These are phyloP conservation scores for Microplitis deprimator DNA, from an alignment of 2,888 invertebrate genomes.

Conservation along the genomic window DNA sequence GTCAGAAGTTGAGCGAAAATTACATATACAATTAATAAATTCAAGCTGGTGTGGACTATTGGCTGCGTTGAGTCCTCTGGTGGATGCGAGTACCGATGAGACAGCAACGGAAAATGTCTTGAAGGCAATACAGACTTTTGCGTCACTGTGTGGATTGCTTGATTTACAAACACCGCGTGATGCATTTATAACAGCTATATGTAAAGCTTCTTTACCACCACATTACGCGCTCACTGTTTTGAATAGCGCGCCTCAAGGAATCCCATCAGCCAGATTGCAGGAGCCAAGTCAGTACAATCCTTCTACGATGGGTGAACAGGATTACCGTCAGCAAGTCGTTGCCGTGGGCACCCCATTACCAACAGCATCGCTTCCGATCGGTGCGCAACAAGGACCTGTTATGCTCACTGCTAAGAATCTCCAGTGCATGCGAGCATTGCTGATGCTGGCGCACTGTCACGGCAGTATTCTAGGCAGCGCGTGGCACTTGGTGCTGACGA, in stretches of 20 bases:
- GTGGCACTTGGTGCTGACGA: constrained; percentile 96
- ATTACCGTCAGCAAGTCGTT: constrained; percentile 94
- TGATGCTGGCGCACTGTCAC: constrained; percentile 91
- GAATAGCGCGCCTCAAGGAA: constrained; percentile 76
- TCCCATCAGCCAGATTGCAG: constrained; percentile 66
- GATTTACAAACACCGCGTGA: constrained; percentile 86
- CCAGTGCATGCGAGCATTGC: constrained; percentile 93
- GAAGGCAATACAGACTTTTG: constrained; percentile 91
- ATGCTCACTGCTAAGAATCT: constrained; percentile 98
- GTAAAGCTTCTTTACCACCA: constrained; percentile 96
- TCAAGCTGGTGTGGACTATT: constrained; percentile 97
- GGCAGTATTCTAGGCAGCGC: constrained; percentile 93
- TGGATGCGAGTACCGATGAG: constrained; percentile 96
- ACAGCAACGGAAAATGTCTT: constrained; percentile 91
- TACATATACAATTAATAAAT: constrained; percentile 85
- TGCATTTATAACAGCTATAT: constrained; percentile 94
- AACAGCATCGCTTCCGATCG: constrained; percentile 83
- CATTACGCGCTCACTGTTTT: constrained; percentile 94
- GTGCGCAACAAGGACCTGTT: constrained; percentile 87
- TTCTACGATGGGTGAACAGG: constrained; percentile 76
- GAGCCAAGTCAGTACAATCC: constrained; percentile 65
- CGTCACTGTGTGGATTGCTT: constrained; percentile 90
- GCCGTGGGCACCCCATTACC: constrained; percentile 97
- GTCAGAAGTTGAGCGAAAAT: constrained; percentile 70
- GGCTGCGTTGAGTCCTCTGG: constrained; percentile 90